Evolutionary conservation across 2,888 invertebrate genomes (phyloP).

Genomic region (Nesidiocoris tenuis): DNA sequence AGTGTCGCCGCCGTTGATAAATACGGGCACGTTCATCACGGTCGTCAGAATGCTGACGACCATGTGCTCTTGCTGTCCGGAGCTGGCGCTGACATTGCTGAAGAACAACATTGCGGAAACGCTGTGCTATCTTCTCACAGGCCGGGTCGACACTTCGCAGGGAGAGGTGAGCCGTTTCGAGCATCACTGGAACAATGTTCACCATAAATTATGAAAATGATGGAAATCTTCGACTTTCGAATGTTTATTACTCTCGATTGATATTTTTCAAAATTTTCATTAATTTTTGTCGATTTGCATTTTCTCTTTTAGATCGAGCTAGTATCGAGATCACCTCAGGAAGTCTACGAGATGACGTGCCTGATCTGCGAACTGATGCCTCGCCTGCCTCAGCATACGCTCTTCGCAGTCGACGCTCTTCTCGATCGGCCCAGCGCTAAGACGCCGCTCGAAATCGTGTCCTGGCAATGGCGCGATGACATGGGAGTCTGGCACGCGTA

Average conservation of each 20-base stretch:
- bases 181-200: no score
- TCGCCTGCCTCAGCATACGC: slow-evolving; percentile 88
- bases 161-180: slow-evolving; percentile 55
- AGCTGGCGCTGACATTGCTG: slow-evolving; percentile 85
- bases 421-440: slow-evolving; percentile 72
- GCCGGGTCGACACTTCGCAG: slow-evolving; percentile 63
- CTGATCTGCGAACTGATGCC: slow-evolving; percentile 97
- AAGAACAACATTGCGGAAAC: slow-evolving; percentile 96
- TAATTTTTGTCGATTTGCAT: no score
- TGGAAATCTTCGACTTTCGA: no score
- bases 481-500: slow-evolving; percentile 88
- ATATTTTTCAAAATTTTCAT: no score
- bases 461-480: slow-evolving; percentile 98
- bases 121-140: slow-evolving; percentile 89
- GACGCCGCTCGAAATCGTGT: slow-evolving; percentile 62
- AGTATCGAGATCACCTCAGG: slow-evolving; percentile 88
- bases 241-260: no score
- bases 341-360: slow-evolving; percentile 95
- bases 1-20: slow-evolving; percentile 91
- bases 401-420: slow-evolving; percentile 89
- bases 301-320: slow-evolving; percentile 73
- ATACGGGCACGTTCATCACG: slow-evolving; percentile 92
- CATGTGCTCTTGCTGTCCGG: slow-evolving; percentile 94
- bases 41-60: slow-evolving; percentile 94
- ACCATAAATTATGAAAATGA: no score